Percentiles rank a stretch among this genome's conserved stretches.
phyloP scores from a whole-genome alignment of 2,797 vertebrate genomes.

The Alca torda region DNA sequence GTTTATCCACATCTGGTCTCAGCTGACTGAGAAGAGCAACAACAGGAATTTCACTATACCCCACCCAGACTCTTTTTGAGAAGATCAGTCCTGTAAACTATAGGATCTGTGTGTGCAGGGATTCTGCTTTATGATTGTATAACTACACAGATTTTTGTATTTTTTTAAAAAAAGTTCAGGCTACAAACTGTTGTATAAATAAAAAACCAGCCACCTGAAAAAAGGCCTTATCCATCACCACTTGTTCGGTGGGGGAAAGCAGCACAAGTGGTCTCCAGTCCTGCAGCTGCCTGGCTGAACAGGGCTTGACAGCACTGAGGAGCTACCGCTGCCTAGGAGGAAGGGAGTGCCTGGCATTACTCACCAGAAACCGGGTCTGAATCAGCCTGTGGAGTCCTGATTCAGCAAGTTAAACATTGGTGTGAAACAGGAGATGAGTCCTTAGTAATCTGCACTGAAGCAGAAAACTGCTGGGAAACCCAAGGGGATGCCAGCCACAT shows the following conservation, averaged over 20 bases:
- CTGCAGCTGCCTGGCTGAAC: neutral
- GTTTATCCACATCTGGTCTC: neutral
- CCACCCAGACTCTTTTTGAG: neutral
- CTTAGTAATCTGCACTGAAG: neutral
- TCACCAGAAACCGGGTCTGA: constrained; percentile 35
- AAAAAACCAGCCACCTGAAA: neutral
- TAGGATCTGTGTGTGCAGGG: neutral
- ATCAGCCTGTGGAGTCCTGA: constrained; percentile 13
- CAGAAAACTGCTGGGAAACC: neutral
- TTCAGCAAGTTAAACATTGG: constrained; percentile 11
- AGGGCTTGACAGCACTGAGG: neutral
- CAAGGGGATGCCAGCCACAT: neutral
- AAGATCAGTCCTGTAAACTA: neutral
- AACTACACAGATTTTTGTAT: neutral
- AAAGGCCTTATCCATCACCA: neutral
- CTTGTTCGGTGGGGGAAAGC: neutral
- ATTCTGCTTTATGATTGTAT: neutral
- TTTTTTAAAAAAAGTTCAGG: neutral
- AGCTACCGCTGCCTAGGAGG: neutral
- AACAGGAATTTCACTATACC: neutral
- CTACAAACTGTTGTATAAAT: neutral
- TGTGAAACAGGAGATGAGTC: neutral
- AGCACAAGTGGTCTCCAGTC: neutral
- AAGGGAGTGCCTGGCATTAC: constrained; percentile 54
- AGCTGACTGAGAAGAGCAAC: neutral